Evolutionary conservation across 2,888 invertebrate genomes (phyloP).

Genomic region (Pheosia gnoma): DNA sequence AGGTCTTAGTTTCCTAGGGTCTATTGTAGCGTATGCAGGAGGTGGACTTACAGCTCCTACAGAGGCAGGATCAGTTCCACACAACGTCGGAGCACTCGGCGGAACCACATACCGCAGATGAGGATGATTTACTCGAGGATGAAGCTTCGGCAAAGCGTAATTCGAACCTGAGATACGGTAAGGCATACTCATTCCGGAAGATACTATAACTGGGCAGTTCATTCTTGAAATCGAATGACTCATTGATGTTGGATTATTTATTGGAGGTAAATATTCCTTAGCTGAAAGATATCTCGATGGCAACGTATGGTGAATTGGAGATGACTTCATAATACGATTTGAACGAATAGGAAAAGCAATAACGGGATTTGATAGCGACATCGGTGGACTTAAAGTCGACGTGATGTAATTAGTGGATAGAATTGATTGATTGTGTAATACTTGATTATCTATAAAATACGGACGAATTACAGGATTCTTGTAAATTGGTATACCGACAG

Average conservation of each 20-base stretch:
- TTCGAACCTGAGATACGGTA: slow-evolving; percentile 13
- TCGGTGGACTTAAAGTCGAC: neutral
- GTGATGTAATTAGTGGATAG: neutral
- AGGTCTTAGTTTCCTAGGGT: slow-evolving; percentile 53
- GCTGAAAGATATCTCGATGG: neutral
- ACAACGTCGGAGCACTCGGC: neutral
- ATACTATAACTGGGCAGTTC: neutral
- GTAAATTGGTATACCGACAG: slow-evolving; percentile 34
- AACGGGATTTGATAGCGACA: neutral
- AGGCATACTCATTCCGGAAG: neutral
- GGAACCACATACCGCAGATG: slow-evolving; percentile 25
- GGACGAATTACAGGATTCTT: slow-evolving; percentile 18
- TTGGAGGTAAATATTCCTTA: neutral
- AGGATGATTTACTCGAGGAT: neutral
- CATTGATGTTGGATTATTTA: neutral
- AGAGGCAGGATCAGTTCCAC: slow-evolving; percentile 21
- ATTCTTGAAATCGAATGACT: neutral
- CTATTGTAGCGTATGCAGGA: slow-evolving; percentile 55
- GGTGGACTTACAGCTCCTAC: slow-evolving; percentile 21
- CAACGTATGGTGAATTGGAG: neutral
- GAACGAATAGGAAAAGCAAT: neutral
- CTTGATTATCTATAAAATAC: neutral
- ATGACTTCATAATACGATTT: neutral
- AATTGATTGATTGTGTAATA: neutral
- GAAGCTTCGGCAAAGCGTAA: slow-evolving; percentile 28